Base-by-base conservation (phyloP, 2,888 invertebrate species). In the Tinea pellionella region DNA sequence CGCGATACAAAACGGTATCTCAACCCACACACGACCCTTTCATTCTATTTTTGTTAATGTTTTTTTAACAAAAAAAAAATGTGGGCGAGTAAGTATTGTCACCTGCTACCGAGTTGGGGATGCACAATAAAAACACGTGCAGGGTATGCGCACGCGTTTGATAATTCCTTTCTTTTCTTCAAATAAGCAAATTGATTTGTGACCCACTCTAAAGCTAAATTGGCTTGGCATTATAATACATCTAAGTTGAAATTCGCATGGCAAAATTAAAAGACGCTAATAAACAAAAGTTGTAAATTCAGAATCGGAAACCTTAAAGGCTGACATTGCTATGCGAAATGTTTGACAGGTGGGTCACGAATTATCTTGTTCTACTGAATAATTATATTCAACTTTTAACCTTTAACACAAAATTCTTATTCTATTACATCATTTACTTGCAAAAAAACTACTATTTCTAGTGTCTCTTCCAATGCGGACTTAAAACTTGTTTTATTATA, bases 11-110 rank as follows among this genome's bases (percentile, higher is more conserved):
- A 24, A 57, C 57, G 57, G 57, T 57, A 15, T 57, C 13, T 57
- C 57, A 32, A 57, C 57, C 57, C 57, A 57, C 57, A 57, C 57
- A 55, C 19, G 24, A 32, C 57, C 57, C 57, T 57, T 55, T 19
- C 7, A 32, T 24, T 55, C 29, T 55, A 55, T 55, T 55, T 29
- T 55, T 55, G 57, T 30, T 2, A 30, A 11, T 18, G 24, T 24
- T 32, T 57, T 57, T 57, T 32, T 15, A 3, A 13, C 2, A 15
- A 57, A 32, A 32, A 57, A 57, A 57, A 30, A n/a, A 57, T 30
- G 30, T 57, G 19, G 55, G 24, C 29, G 57, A 19, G 55, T 18
- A 53, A 24, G 18, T 6, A 47, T 7, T 7, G 19, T 11, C 30
- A 57, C 57, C 57, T 57, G 57, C 57, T 57, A 57, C 57, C 15